These are phyloP conservation scores for Knipowitschia caucasica DNA, from an alignment of 2,797 vertebrate species.

Conservation along the genomic window DNA sequence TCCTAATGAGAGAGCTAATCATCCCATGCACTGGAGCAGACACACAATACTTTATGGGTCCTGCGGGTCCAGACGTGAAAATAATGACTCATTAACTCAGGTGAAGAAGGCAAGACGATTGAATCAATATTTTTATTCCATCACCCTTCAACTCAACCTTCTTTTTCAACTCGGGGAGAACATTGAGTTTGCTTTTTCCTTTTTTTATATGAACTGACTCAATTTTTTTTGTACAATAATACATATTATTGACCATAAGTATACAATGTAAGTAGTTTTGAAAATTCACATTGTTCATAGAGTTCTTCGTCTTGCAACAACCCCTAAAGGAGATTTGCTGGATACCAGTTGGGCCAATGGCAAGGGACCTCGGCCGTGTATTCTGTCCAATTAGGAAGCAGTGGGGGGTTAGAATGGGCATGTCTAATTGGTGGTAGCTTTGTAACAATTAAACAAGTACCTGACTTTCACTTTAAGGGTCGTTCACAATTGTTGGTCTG, in stretches of 20 bases:
- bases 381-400: too few relatives aligned
- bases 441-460: too few relatives aligned
- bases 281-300: too few relatives aligned
- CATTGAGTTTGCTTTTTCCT: background rate
- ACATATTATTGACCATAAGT: background rate
- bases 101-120: constrained; percentile 42
- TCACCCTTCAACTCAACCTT: constrained; percentile 28
- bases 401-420: too few relatives aligned
- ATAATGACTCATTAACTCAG: constrained; percentile 59
- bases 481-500: too few relatives aligned
- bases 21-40: constrained; percentile 52
- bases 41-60: constrained; percentile 56
- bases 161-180: constrained; percentile 1
- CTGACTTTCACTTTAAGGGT: too few relatives aligned
- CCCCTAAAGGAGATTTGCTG: too few relatives aligned
- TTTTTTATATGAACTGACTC: constrained; percentile 14
- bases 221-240: too few relatives aligned
- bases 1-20: constrained; percentile 65
- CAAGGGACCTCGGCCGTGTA: too few relatives aligned
- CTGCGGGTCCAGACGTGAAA: constrained; percentile 45
- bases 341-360: too few relatives aligned
- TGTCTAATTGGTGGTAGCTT: too few relatives aligned
- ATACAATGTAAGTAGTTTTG: constrained; percentile 3
- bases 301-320: too few relatives aligned
- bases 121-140: constrained; percentile 52